Conservation (phyloP, 2,113 vertebrate species). For the Furnarius figulus region DNA sequence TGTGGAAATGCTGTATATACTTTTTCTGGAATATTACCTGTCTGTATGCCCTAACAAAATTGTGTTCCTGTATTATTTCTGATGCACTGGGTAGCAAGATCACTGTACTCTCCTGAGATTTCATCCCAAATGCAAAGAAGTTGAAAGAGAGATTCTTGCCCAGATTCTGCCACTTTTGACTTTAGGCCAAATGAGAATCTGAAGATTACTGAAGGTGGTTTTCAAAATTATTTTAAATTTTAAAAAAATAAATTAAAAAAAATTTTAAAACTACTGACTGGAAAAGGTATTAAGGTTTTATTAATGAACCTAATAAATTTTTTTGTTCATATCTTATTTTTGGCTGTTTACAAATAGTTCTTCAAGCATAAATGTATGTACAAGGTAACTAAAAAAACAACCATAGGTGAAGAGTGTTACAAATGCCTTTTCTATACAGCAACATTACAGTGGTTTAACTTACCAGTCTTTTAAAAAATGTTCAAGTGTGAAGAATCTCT, state of each 20-base stretch:
- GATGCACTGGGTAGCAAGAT: neutral
- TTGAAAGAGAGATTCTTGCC: neutral
- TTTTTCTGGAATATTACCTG: neutral
- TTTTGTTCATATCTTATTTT: neutral
- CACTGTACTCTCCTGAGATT: neutral
- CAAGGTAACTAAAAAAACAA: neutral
- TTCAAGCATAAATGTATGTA: neutral
- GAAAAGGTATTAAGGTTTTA: neutral
- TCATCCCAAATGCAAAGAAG: neutral
- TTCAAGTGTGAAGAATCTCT: neutral
- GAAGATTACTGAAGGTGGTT: neutral
- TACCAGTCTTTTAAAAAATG: neutral
- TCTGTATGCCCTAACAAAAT: neutral
- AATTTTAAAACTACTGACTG: neutral
- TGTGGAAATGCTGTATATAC: neutral
- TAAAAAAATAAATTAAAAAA: neutral
- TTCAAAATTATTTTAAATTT: neutral
- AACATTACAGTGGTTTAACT: neutral
- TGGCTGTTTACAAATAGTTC: neutral
- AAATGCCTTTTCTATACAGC: neutral
- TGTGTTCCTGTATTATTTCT: neutral
- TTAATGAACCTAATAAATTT: neutral
- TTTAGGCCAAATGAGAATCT: neutral
- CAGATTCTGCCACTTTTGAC: neutral
- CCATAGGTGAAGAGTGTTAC: neutral